phyloP scores from a whole-genome alignment of 2,113 vertebrate species.

The Melanerpes aurifrons region DNA sequence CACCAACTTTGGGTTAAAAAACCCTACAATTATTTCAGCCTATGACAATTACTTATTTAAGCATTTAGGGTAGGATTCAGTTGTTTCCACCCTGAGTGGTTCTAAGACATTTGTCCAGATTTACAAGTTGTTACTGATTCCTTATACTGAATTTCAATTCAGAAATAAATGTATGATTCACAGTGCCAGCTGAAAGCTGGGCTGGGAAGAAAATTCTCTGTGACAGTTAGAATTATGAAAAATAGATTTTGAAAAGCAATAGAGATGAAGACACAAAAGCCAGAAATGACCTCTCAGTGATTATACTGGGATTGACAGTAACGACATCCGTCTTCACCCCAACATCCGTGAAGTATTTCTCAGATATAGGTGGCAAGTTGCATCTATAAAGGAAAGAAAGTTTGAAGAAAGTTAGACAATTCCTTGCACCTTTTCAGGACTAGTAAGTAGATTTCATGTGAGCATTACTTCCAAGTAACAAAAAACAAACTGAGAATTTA shows the following conservation, averaged over 20 bases:
- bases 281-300: conserved; percentile 88
- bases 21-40: not conserved
- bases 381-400: conserved; percentile 80
- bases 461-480: not conserved
- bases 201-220: not conserved
- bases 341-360: conserved; percentile 90
- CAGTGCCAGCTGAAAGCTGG: not conserved
- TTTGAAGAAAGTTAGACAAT: not conserved
- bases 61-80: not conserved
- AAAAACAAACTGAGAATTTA: not conserved
- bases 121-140: not conserved
- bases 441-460: not conserved
- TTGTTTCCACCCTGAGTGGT: not conserved
- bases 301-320: conserved; percentile 97
- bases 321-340: conserved; percentile 95
- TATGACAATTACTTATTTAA: not conserved
- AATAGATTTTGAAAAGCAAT: not conserved
- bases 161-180: not conserved
- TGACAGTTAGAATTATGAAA: not conserved
- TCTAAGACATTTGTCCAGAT: not conserved
- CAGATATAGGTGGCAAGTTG: conserved; percentile 94
- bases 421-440: not conserved
- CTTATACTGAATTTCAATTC: not conserved
- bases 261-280: not conserved
- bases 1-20: not conserved